Evolutionary conservation across 1,140 invertebrate genomes (phyloP).

Genomic region (Archivesica marissinica): DNA sequence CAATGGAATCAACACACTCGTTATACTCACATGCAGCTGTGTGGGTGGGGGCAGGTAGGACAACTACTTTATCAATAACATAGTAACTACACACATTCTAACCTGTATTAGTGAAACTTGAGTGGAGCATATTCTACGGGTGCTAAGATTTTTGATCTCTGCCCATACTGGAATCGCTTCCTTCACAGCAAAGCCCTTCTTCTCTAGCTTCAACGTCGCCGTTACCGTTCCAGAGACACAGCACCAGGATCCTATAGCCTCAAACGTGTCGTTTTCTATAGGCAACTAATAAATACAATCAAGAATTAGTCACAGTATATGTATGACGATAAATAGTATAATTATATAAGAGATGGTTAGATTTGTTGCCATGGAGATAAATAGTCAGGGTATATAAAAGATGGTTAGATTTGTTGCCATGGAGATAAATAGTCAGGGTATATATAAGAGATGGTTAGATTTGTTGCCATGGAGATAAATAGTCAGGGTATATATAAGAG

Average conservation of each 20-base stretch:
- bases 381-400: too few relatives aligned
- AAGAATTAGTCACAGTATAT: too few relatives aligned
- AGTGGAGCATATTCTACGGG: constrained; percentile 75
- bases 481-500: too few relatives aligned
- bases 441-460: too few relatives aligned
- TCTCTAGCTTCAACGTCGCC: constrained; percentile 75
- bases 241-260: constrained; percentile 79
- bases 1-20: too few relatives aligned
- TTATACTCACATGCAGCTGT: not conserved
- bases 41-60: not conserved
- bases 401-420: too few relatives aligned
- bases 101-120: constrained; percentile 81
- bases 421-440: too few relatives aligned
- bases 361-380: too few relatives aligned
- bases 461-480: too few relatives aligned
- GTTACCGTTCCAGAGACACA: constrained; percentile 80
- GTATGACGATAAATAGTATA: too few relatives aligned
- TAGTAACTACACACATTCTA: constrained; percentile 20
- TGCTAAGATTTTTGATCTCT: constrained; percentile 80
- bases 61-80: not conserved
- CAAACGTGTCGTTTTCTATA: constrained; percentile 81
- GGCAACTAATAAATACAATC: constrained; percentile 71
- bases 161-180: constrained; percentile 80
- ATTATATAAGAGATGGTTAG: too few relatives aligned
- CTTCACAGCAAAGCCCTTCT: constrained; percentile 78